phyloP scores from a whole-genome alignment of 1,140 invertebrate species.

The Luehdorfia chinensis region DNA sequence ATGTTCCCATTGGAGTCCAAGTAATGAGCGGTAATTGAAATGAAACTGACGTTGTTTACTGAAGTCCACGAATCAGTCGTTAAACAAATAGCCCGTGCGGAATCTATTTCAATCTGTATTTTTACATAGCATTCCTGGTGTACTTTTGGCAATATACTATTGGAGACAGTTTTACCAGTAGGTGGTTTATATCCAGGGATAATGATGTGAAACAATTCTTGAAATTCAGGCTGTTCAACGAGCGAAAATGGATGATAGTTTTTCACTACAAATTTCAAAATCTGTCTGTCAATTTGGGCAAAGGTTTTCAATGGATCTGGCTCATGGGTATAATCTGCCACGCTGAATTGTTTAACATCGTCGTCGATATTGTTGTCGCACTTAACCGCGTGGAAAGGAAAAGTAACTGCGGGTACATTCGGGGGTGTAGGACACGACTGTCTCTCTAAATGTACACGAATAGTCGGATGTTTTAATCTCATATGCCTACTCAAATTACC shows the following conservation, averaged over 20 bases:
- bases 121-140: background rate
- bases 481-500: too few species aligned
- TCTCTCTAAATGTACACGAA: too few species aligned
- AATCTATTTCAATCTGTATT: background rate
- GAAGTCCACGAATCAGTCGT: constrained; percentile 53
- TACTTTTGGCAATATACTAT: background rate
- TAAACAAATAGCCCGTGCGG: constrained; percentile 24
- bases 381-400: too few species aligned
- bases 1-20: constrained; percentile 23
- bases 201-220: background rate
- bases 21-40: constrained; percentile 40
- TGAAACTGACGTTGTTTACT: constrained; percentile 34
- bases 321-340: background rate
- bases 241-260: background rate
- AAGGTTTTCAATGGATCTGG: background rate
- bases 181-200: background rate
- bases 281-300: background rate
- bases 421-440: too few species aligned
- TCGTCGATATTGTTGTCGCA: too few species aligned
- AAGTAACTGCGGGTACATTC: too few species aligned
- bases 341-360: background rate
- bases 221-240: background rate
- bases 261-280: background rate
- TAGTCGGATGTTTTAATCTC: too few species aligned
- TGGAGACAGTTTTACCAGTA: background rate